Percentiles rank a stretch among this genome's conserved stretches.
Conservation (phyloP, 2,888 invertebrate species). For the Steinernema hermaphroditum region DNA sequence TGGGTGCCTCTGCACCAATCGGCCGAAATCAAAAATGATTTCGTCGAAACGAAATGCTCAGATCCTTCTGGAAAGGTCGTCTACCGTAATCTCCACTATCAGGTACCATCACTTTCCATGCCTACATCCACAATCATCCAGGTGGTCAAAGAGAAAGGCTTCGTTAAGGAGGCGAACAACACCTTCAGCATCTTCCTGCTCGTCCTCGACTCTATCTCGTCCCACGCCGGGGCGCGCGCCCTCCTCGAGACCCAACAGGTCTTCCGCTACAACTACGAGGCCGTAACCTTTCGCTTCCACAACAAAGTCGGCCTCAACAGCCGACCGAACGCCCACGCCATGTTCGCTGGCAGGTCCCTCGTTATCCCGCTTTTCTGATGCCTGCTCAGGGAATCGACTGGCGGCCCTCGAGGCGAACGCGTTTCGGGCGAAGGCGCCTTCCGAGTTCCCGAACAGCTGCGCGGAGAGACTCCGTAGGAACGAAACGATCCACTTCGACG, state of each 20-base stretch:
- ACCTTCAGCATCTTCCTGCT: background rate
- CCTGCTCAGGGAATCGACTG: background rate
- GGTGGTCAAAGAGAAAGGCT: background rate
- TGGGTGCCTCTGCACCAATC: background rate
- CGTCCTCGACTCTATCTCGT: background rate
- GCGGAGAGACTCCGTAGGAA: background rate
- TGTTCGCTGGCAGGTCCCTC: background rate
- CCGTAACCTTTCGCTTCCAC: background rate
- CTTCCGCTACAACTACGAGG: background rate
- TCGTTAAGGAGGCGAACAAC: background rate
- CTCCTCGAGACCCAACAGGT: background rate
- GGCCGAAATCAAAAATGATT: background rate
- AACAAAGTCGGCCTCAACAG: constrained; percentile 1
- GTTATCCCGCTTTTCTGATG: too few species aligned
- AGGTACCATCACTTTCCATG: background rate
- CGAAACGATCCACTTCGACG: background rate
- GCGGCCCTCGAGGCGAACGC: background rate
- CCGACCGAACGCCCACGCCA: background rate
- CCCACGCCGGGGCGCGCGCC: background rate
- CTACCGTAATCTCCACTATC: background rate
- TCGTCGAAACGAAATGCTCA: background rate
- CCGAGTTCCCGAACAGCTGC: background rate
- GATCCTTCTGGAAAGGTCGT: background rate
- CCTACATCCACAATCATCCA: too few species aligned
- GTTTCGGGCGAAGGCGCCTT: background rate